A percentile compares a stretch with the other conserved stretches of the same genome.
phyloP scores from a whole-genome alignment of 2,113 vertebrate species.

The Talpa occidentalis region DNA sequence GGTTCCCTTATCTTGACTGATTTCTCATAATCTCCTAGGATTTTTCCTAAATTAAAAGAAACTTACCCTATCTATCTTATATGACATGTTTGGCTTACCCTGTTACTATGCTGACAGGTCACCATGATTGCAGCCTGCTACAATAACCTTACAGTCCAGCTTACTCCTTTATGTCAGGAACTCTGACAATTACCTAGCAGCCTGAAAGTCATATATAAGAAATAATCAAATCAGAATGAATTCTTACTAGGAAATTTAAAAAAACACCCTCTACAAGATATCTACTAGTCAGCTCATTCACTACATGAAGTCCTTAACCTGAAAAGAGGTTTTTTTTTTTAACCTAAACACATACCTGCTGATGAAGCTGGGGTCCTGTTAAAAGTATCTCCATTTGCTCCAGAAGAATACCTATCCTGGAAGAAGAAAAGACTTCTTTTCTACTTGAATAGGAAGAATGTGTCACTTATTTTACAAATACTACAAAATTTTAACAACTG shows the following conservation, averaged over 20 bases:
- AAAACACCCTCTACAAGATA: not conserved
- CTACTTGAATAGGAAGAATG: not conserved
- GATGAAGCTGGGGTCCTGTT: conserved; percentile 47
- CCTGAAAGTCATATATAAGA: not conserved
- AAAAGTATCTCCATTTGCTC: conserved; percentile 56
- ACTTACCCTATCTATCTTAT: not conserved
- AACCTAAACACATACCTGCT: conserved; percentile 76
- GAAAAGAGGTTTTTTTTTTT: not conserved
- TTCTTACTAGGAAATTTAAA: not conserved
- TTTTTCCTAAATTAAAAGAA: not conserved
- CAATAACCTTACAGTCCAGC: not conserved
- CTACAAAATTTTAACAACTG: not conserved
- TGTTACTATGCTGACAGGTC: not conserved
- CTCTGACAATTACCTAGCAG: not conserved
- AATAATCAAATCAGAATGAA: not conserved
- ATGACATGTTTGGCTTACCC: not conserved
- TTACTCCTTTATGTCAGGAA: not conserved
- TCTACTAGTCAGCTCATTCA: not conserved
- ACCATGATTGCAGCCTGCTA: not conserved
- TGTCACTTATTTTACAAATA: not conserved
- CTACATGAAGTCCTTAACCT: not conserved
- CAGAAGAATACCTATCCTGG: conserved; percentile 78
- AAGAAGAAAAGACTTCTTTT: conserved; percentile 16
- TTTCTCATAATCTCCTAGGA: not conserved
- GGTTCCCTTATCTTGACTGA: not conserved